Conservation (phyloP, 2,113 vertebrate genomes). For the Delphinapterus leucas region DNA sequence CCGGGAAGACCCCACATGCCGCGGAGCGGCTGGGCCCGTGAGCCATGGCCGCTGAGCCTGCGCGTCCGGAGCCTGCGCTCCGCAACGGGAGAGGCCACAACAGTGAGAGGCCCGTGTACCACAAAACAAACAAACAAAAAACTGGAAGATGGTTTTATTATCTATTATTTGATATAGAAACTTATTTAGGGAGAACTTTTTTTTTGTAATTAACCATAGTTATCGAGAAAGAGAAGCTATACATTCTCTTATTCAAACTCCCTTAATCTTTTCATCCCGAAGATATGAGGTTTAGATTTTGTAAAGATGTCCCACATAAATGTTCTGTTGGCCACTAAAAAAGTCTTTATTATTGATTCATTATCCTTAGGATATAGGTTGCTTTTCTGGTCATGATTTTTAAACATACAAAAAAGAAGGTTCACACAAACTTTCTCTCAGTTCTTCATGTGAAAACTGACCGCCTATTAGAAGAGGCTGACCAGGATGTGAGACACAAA, state of each 20-base stretch:
- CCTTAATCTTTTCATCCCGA: neutral
- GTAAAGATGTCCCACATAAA: neutral
- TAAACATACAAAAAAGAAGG: neutral
- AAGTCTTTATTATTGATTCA: neutral
- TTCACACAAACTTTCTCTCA: neutral
- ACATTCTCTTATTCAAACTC: neutral
- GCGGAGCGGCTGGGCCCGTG: too few species aligned
- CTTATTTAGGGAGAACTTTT: neutral
- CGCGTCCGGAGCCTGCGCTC: too few species aligned
- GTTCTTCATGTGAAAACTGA: neutral
- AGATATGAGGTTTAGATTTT: neutral
- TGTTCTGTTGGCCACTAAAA: neutral
- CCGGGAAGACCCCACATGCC: too few species aligned
- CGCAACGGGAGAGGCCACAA: too few species aligned
- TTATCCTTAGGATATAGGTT: neutral
- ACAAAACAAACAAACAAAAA: neutral
- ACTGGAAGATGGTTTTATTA: neutral
- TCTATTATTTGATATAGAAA: neutral
- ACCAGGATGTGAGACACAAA: neutral
- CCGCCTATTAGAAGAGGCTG: neutral
- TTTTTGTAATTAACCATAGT: neutral
- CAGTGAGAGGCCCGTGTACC: too few species aligned
- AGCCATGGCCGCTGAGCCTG: too few species aligned
- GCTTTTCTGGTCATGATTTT: neutral
- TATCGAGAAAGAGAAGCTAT: neutral